Base-by-base conservation (phyloP, 1,140 invertebrate genomes). In the Brachystomella parvula region DNA sequence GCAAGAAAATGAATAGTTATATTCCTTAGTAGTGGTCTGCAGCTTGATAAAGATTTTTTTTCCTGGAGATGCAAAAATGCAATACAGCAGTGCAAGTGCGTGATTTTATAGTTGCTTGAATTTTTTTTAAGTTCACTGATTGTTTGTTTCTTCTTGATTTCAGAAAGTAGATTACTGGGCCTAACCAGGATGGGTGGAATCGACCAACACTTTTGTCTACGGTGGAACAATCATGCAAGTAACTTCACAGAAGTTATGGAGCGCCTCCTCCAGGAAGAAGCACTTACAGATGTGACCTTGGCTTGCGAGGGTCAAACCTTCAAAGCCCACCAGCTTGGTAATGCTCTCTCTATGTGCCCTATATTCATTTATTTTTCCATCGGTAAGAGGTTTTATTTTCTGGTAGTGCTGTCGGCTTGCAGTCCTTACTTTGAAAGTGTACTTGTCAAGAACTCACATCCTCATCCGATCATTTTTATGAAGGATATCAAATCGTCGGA, bases 361-460 rank as follows among this genome's bases (percentile, higher is more conserved):
- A 17, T 9, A 30, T 26, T 30, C 12, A 30, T 30, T 29, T 31
- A 60, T 47, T 15, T 47, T 47, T 47, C n/a, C 12, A 47, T 47
- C 39, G 12, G 39, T n/a, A 47, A 47, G n/a, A 47, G n/a, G n/a
- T n/a, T n/a, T n/a, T n/a, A n/a, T n/a, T n/a, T n/a, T n/a, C n/a
- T n/a, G n/a, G 31, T 30, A 12, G 47, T 57, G 31, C 81, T 95
- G 61, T 94, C 92, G 53, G 92, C 92, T 70, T 94, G 92, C 82
- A 94, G 90, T 81, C 89, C 91, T 63, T 95, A 94, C 82, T 95
- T 96, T 80, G 90, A 94, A 83, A 89, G 84, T 78, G 87, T 96
- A 79, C 93, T 96, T 79, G 82, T 93, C 74, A 87, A 90, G 80
- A 94, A 92, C 79, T 85, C 84, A 70, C 90, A 92, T 81, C 89